Conservation (phyloP, 2,797 vertebrate species). For the Microcaecilia unicolor region DNA sequence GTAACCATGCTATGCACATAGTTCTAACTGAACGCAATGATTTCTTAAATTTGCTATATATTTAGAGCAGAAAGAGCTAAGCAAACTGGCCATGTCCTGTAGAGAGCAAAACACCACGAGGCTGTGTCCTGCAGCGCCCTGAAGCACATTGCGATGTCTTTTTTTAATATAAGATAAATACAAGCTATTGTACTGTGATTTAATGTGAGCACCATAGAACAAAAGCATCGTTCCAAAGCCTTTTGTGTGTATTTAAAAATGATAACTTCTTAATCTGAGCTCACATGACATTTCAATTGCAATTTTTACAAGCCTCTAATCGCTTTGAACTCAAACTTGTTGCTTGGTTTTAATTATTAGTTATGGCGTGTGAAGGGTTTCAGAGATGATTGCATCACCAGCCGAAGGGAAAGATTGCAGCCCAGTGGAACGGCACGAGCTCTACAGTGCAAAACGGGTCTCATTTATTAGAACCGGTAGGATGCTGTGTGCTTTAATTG, state of each 20-base stretch:
- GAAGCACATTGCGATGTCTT: background rate
- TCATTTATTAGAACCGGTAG: background rate
- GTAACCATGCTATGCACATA: background rate
- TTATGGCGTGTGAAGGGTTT: conserved; percentile 12
- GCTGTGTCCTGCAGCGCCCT: background rate
- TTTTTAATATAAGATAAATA: background rate
- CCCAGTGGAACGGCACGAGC: too few relatives aligned
- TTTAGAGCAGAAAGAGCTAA: background rate
- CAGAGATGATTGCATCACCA: background rate
- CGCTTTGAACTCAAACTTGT: background rate
- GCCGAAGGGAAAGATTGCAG: background rate
- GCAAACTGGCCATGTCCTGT: background rate
- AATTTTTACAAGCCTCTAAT: conserved; percentile 7
- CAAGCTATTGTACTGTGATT: background rate
- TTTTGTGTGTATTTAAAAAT: background rate
- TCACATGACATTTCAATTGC: background rate
- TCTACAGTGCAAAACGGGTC: rapidly evolving
- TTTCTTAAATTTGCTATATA: background rate
- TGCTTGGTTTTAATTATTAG: background rate
- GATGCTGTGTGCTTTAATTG: background rate
- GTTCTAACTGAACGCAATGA: background rate
- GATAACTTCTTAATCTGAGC: background rate
- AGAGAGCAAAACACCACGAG: conserved; percentile 1
- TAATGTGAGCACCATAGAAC: background rate
- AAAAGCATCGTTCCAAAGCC: background rate